phyloP scores from a whole-genome alignment of 2,888 invertebrate genomes.

The Halictus quadricinctus region DNA sequence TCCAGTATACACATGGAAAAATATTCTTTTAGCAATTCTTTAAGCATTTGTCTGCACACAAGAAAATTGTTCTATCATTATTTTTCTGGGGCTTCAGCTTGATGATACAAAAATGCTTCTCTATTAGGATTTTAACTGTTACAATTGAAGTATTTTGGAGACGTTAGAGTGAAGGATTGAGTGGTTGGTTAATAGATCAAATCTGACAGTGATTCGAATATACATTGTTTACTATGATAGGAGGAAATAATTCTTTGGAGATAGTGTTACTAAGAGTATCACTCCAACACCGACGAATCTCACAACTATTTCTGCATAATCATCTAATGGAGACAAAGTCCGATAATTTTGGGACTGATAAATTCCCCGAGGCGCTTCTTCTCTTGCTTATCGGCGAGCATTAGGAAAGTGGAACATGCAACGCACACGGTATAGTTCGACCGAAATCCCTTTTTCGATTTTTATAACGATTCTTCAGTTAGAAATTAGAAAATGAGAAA shows the following conservation, averaged over 20 bases:
- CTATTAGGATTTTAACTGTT: too few species aligned
- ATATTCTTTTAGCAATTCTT: too few species aligned
- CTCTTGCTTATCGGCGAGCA: neutral
- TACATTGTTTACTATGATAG: too few species aligned
- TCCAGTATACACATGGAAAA: too few species aligned
- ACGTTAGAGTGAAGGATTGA: too few species aligned
- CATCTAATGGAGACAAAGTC: neutral
- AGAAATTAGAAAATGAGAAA: too few species aligned
- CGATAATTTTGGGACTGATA: neutral
- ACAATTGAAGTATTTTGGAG: too few species aligned
- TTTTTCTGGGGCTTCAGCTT: too few species aligned
- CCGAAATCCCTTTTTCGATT: neutral
- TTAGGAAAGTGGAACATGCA: neutral
- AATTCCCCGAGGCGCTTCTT: neutral
- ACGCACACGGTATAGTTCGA: neutral
- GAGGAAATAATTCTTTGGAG: neutral
- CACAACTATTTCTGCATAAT: neutral
- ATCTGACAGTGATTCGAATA: neutral
- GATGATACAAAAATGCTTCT: too few species aligned
- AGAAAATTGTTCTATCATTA: too few species aligned
- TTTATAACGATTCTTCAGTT: neutral
- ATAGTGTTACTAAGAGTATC: neutral
- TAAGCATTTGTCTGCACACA: too few species aligned
- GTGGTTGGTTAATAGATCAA: too few species aligned
- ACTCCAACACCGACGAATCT: neutral